A percentile compares a stretch with the other conserved stretches of the same genome.
Evolutionary conservation across 1,140 invertebrate genomes (phyloP).

Genomic region (Pygmarrhopalites habei): DNA sequence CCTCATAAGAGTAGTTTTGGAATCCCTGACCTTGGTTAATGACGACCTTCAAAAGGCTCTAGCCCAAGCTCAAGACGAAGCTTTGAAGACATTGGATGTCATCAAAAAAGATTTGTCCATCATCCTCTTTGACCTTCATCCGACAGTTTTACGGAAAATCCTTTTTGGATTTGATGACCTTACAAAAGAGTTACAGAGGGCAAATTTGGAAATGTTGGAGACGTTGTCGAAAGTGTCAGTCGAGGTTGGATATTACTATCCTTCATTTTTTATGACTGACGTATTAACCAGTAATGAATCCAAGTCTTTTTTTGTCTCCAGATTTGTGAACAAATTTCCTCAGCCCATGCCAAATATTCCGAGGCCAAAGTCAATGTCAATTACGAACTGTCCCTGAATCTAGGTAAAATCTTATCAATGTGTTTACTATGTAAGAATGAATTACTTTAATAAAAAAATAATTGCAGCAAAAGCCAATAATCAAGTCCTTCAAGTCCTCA

Average conservation of each 20-base stretch:
- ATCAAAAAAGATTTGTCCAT: not conserved
- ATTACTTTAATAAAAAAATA: no score
- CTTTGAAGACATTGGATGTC: not conserved
- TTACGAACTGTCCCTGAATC: not conserved
- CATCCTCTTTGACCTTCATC: not conserved
- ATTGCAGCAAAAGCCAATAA: constrained; percentile 6
- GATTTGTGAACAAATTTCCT: constrained; percentile 1
- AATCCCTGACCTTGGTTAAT: not conserved
- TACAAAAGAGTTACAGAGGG: not conserved
- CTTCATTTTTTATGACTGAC: no score
- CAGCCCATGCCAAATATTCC: not conserved
- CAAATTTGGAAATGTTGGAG: not conserved
- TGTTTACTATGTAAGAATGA: no score
- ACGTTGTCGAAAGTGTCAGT: not conserved
- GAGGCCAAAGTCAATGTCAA: constrained; percentile 5
- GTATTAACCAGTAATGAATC: no score
- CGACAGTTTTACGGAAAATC: not conserved
- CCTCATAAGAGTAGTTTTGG: not conserved
- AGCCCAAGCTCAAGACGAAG: not conserved
- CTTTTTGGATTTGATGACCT: not conserved
- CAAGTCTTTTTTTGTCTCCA: no score
- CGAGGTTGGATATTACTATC: no score
- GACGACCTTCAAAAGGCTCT: constrained; percentile 6
- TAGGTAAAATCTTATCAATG: no score
- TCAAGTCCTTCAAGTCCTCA: constrained; percentile 7